These are phyloP conservation scores for Clavelina lepadiformis DNA, from an alignment of 23 tunicate genomes.

Conservation along the genomic window DNA sequence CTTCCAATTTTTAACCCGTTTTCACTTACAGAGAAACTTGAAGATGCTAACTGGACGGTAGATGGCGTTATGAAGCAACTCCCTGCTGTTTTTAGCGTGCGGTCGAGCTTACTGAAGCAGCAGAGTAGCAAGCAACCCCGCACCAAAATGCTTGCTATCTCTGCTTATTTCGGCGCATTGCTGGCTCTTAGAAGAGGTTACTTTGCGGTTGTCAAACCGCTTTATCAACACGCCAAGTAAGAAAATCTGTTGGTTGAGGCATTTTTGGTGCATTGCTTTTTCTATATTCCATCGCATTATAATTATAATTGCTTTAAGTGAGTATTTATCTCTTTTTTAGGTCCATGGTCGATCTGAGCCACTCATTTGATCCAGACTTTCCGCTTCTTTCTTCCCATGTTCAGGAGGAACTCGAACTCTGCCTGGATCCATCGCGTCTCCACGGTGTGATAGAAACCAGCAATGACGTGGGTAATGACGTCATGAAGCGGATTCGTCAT, in stretches of 20 bases:
- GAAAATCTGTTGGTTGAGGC: no score
- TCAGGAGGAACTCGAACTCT: slow-evolving; percentile 25
- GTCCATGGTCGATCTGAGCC: slow-evolving; percentile 33
- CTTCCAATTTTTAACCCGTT: no score
- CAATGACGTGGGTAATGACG: slow-evolving; percentile 9
- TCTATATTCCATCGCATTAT: background rate
- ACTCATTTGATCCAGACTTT: slow-evolving; percentile 17
- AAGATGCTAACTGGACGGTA: slow-evolving; percentile 48
- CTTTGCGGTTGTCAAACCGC: slow-evolving; percentile 36
- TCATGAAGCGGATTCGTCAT: slow-evolving; percentile 14
- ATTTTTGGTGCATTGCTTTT: no score
- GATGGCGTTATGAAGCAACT: slow-evolving; percentile 24
- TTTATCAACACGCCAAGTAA: slow-evolving; percentile 68
- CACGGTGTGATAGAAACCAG: background rate
- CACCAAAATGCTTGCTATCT: slow-evolving; percentile 50
- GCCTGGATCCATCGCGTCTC: background rate
- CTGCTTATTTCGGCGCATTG: slow-evolving; percentile 72
- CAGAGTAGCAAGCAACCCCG: slow-evolving; percentile 19
- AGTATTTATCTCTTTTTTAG: slow-evolving; percentile 4
- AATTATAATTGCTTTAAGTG: background rate
- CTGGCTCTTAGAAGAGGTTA: slow-evolving; percentile 40
- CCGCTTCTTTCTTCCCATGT: slow-evolving; percentile 19
- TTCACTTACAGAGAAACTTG: slow-evolving; percentile 11
- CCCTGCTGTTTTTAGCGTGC: slow-evolving; percentile 26
- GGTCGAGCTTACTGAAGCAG: slow-evolving; percentile 34